A percentile compares a stretch with the other conserved stretches of the same genome.
Evolutionary conservation across 2,888 invertebrate species (phyloP).

Genomic region (Chelonus formosanus): DNA sequence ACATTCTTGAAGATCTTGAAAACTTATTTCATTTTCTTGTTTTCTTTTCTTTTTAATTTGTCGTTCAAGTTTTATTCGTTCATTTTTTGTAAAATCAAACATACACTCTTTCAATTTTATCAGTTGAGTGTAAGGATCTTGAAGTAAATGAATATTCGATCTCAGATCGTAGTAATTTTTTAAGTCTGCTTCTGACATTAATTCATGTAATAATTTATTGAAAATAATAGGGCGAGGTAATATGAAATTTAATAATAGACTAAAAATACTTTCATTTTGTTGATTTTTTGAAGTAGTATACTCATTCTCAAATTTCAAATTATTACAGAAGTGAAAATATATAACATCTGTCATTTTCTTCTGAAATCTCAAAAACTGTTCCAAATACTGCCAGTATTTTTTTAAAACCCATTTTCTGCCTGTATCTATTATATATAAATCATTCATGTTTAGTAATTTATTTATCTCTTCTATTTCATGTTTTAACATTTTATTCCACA

Average conservation of each 20-base stretch:
- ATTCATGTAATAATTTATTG: not conserved
- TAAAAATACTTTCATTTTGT: too few relatives aligned
- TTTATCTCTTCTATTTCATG: slow-evolving; percentile 8
- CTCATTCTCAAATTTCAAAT: not conserved
- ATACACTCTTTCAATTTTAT: not conserved
- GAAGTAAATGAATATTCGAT: not conserved
- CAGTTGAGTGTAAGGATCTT: not conserved
- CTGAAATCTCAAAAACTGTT: slow-evolving; percentile 2
- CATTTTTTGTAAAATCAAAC: not conserved
- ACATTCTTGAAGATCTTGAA: not conserved
- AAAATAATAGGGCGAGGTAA: too few relatives aligned
- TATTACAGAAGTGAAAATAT: not conserved
- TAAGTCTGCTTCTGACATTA: not conserved
- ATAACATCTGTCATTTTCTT: slow-evolving; percentile 4
- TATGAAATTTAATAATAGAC: too few relatives aligned
- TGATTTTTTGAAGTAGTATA: too few relatives aligned
- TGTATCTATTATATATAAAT: not conserved
- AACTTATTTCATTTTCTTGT: not conserved
- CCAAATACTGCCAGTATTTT: slow-evolving; percentile 13
- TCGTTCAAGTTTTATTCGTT: not conserved
- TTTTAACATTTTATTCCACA: not conserved
- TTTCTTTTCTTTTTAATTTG: not conserved
- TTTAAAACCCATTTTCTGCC: not conserved
- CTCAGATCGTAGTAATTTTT: not conserved
- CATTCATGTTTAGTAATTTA: not conserved